Percentiles rank a stretch among this genome's conserved stretches.
Evolutionary conservation across 1,140 invertebrate genomes (phyloP).

Genomic region (Drosophila athabasca): DNA sequence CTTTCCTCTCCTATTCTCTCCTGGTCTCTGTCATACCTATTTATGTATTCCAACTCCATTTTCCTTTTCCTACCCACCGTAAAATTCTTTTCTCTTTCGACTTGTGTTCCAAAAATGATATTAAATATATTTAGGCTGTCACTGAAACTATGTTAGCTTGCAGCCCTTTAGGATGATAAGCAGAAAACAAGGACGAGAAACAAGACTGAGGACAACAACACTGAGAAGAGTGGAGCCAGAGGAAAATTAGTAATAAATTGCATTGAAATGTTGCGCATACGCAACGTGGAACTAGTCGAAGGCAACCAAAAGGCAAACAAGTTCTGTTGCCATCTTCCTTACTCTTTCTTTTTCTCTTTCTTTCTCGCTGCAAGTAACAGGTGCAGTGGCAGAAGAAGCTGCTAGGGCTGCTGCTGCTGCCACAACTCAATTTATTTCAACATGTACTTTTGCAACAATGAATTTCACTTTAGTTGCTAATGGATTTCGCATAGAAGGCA

Average conservation of each 20-base stretch:
- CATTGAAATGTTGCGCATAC: constrained; percentile 69
- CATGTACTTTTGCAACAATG: constrained; percentile 82
- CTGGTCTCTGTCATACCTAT: no score
- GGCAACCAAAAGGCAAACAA: constrained; percentile 61
- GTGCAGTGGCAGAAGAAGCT: constrained; percentile 62
- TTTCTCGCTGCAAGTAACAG: constrained; percentile 62
- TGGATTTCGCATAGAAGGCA: constrained; percentile 74
- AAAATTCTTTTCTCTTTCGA: no score
- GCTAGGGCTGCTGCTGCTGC: constrained; percentile 46
- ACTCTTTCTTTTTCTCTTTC: constrained; percentile 12
- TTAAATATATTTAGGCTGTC: no score
- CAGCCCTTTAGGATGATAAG: no score
- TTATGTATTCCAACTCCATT: no score
- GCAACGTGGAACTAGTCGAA: constrained; percentile 43
- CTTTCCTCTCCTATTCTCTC: no score
- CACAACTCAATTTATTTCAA: constrained; percentile 82
- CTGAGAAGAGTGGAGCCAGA: neutral
- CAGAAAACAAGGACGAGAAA: no score
- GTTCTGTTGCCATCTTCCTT: neutral
- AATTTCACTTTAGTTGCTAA: constrained; percentile 83
- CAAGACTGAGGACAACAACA: no score
- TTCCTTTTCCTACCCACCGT: no score
- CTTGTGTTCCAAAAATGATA: no score
- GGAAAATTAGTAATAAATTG: constrained; percentile 70
- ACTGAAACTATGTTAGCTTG: no score